These are phyloP conservation scores for Eriosoma lanigerum DNA, from an alignment of 1,140 invertebrate species.

Conservation along the genomic window DNA sequence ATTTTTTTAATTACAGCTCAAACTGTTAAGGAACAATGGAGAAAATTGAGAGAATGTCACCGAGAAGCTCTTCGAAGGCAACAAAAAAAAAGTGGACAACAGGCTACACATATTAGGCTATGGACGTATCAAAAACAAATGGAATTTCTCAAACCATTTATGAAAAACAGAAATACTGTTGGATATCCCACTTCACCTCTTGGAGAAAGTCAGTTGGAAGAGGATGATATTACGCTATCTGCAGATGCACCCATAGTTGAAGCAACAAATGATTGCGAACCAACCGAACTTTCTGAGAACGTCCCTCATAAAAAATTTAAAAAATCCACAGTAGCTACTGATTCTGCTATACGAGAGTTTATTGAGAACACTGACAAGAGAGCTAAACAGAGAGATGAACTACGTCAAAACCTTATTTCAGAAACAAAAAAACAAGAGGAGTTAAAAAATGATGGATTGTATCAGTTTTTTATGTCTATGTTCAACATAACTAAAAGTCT, in stretches of 20 bases:
- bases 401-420: background rate
- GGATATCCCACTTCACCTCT: conserved; percentile 11
- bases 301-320: background rate
- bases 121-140: conserved; percentile 54
- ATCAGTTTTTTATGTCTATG: conserved; percentile 37
- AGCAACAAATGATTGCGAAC: conserved; percentile 28
- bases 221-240: background rate
- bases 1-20: no score
- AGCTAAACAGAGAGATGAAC: background rate
- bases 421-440: conserved; percentile 12
- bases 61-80: conserved; percentile 53
- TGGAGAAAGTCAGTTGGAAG: conserved; percentile 13
- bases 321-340: background rate
- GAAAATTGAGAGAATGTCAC: conserved; percentile 51
- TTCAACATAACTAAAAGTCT: conserved; percentile 6
- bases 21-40: conserved; percentile 51
- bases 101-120: conserved; percentile 40
- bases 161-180: conserved; percentile 32
- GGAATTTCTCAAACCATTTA: conserved; percentile 23
- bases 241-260: background rate
- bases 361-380: conserved; percentile 10
- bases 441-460: conserved; percentile 17
- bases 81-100: conserved; percentile 51
- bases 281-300: conserved; percentile 2
- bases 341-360: background rate